Conservation (phyloP, 1,140 invertebrate species). For the Sminthurides bifidus region DNA sequence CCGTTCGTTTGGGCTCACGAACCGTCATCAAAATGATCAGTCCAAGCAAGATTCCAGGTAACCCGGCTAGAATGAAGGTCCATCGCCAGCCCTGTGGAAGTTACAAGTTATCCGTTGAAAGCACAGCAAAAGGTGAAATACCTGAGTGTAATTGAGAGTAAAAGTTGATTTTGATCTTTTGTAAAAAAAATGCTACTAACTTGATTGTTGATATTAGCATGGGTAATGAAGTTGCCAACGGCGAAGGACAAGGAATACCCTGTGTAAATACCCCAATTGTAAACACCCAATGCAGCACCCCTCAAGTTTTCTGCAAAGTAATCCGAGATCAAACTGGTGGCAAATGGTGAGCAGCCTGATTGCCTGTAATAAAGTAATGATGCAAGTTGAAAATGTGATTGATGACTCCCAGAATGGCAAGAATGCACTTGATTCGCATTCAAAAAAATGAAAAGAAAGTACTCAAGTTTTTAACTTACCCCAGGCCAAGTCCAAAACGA, state of each 20-base stretch:
- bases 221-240: slow-evolving; percentile 39
- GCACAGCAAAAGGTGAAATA: not conserved
- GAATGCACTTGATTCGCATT: not conserved
- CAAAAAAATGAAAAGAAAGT: not conserved
- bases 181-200: slow-evolving; percentile 1
- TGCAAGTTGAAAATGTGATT: not conserved
- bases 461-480: slow-evolving; percentile 32
- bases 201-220: slow-evolving; percentile 37
- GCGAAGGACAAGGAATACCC: slow-evolving; percentile 41
- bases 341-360: slow-evolving; percentile 41
- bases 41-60: slow-evolving; percentile 38
- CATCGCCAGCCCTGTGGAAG: slow-evolving; percentile 40
- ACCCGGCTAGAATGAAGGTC: slow-evolving; percentile 38
- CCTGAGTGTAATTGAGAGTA: too few relatives aligned
- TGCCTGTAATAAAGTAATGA: slow-evolving; percentile 32
- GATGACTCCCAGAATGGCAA: not conserved
- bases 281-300: slow-evolving; percentile 38
- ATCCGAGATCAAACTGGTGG: slow-evolving; percentile 38
- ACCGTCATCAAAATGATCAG: slow-evolving; percentile 37
- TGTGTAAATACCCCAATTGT: slow-evolving; percentile 41
- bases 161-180: not conserved
- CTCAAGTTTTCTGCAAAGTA: slow-evolving; percentile 35
- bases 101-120: not conserved
- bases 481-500: slow-evolving; percentile 38
- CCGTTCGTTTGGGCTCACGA: slow-evolving; percentile 36